These are phyloP conservation scores for Epinephelus malabaricus DNA, from an alignment of 2,797 vertebrate genomes.

Conservation along the genomic window DNA sequence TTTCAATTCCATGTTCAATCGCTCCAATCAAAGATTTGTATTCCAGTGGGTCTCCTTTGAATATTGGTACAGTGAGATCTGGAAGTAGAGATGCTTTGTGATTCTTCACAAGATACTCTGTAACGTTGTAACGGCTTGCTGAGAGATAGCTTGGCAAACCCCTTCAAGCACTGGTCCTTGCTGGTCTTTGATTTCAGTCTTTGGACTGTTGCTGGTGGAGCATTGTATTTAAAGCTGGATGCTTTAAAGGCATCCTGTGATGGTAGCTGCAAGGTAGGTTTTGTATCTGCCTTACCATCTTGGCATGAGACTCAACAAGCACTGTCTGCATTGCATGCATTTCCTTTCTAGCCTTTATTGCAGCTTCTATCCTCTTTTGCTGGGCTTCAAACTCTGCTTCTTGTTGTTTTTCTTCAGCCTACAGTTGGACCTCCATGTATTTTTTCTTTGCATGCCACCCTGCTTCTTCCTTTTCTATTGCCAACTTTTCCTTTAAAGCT, in stretches of 20 bases:
- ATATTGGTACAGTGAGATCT: slow-evolving; percentile 10
- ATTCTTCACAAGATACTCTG: slow-evolving; percentile 30
- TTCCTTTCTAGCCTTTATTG: slow-evolving; percentile 36
- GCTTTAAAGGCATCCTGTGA: background rate
- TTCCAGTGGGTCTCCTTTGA: slow-evolving; percentile 14
- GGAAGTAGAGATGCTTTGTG: slow-evolving; percentile 20
- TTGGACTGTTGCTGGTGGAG: background rate
- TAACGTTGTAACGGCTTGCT: slow-evolving; percentile 13
- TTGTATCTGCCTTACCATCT: background rate
- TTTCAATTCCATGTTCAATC: slow-evolving; percentile 39
- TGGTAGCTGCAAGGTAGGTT: background rate
- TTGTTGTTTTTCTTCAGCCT: too few species aligned
- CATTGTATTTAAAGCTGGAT: background rate
- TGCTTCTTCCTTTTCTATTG: slow-evolving; percentile 31
- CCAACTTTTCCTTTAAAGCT: slow-evolving; percentile 18
- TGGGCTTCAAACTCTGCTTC: slow-evolving; percentile 19
- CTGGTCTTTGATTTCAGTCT: background rate
- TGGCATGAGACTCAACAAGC: slow-evolving; percentile 21
- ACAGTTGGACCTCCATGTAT: background rate
- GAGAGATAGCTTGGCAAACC: slow-evolving; percentile 11
- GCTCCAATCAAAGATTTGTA: slow-evolving; percentile 17
- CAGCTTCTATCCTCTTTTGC: slow-evolving; percentile 20
- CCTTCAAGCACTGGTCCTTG: slow-evolving; percentile 8
- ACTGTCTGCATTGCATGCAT: slow-evolving; percentile 34
- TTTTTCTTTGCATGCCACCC: slow-evolving; percentile 17